These are phyloP conservation scores for Lamprologus ornatipinnis DNA, from an alignment of 2,113 vertebrate species.

Conservation along the genomic window DNA sequence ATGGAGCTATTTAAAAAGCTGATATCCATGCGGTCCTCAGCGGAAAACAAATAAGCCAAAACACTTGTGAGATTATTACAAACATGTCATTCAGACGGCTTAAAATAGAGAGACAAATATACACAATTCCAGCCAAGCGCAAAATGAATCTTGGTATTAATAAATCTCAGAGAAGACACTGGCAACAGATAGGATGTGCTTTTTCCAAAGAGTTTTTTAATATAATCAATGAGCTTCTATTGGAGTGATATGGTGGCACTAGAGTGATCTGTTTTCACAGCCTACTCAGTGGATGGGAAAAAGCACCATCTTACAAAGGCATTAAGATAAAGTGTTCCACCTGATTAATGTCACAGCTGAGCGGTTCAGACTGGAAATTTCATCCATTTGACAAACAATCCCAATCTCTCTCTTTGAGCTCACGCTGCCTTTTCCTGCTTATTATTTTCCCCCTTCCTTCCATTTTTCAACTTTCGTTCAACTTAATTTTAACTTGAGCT, in stretches of 20 bases:
- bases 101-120: not conserved
- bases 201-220: conserved; percentile 27
- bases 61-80: not conserved
- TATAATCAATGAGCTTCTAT: not conserved
- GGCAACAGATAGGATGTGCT: not conserved
- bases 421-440: not conserved
- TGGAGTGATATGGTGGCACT: not conserved
- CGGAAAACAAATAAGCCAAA: conserved; percentile 3
- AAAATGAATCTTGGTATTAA: conserved; percentile 10
- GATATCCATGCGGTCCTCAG: not conserved
- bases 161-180: not conserved
- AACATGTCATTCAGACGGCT: not conserved
- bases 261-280: conserved; percentile 21
- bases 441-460: not conserved
- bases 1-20: conserved; percentile 8
- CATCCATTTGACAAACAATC: not conserved
- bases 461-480: not conserved
- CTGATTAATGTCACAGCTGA: conserved; percentile 23
- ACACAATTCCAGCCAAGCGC: not conserved
- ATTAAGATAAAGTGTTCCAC: conserved; percentile 23
- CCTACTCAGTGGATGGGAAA: not conserved
- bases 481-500: not conserved
- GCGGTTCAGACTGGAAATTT: not conserved
- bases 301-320: not conserved
- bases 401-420: not conserved